phyloP scores from a whole-genome alignment of 2,888 invertebrate species.

The Limenitis camilla region DNA sequence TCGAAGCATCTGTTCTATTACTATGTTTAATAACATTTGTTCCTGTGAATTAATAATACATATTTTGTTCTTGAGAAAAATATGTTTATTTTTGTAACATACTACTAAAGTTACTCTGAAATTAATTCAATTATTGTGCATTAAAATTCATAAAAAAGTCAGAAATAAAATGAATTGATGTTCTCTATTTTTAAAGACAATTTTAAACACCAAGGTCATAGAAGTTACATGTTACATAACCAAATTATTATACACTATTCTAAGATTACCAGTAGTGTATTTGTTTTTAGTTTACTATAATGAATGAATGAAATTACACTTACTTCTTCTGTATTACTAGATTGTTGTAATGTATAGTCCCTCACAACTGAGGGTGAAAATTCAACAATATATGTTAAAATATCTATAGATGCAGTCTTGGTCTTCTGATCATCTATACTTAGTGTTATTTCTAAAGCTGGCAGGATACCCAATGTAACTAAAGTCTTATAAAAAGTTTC shows the following conservation, averaged over 20 bases:
- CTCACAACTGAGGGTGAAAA: conserved; percentile 97
- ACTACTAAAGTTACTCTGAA: too few relatives aligned
- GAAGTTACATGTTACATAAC: too few relatives aligned
- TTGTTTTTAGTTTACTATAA: conserved; percentile 1
- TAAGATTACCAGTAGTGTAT: too few relatives aligned
- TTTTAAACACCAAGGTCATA: too few relatives aligned
- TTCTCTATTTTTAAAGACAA: too few relatives aligned
- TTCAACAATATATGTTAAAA: conserved; percentile 98
- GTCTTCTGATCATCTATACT: conserved; percentile 94
- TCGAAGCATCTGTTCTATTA: conserved; percentile 98
- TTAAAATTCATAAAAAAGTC: too few relatives aligned
- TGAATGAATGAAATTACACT: conserved; percentile 20
- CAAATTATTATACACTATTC: too few relatives aligned
- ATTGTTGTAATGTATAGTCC: conserved; percentile 96
- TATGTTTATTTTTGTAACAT: too few relatives aligned
- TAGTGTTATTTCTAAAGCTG: conserved; percentile 92
- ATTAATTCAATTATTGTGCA: too few relatives aligned
- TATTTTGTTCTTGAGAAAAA: too few relatives aligned
- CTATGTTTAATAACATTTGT: conserved; percentile 94
- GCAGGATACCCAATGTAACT: conserved; percentile 89
- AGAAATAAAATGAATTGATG: too few relatives aligned
- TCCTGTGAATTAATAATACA: conserved; percentile 76
- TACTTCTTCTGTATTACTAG: conserved; percentile 91
- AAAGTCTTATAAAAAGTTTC: conserved; percentile 98
- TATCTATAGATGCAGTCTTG: conserved; percentile 97